Percentiles rank a stretch among this genome's conserved stretches.
phyloP scores from a whole-genome alignment of 2,888 invertebrate species.

The Caenorhabditis doughertyi region DNA sequence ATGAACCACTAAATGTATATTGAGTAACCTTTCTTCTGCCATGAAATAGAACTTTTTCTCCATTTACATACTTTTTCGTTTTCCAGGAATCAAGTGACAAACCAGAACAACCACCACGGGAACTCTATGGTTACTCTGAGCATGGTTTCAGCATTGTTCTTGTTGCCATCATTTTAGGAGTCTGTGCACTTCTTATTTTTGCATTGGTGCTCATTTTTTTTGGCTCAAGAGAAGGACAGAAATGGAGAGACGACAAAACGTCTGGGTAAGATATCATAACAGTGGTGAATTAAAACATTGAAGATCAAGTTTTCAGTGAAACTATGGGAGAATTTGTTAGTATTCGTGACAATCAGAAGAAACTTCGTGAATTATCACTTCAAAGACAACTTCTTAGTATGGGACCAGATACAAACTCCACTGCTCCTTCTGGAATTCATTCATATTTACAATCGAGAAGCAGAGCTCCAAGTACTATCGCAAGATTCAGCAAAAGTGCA shows the following conservation, averaged over 20 bases:
- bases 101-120: slow-evolving; percentile 60
- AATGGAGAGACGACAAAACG: slow-evolving; percentile 83
- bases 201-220: slow-evolving; percentile 81
- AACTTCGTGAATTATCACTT: slow-evolving; percentile 80
- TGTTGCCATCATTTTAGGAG: slow-evolving; percentile 76
- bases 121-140: slow-evolving; percentile 60
- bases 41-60: no score
- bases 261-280: slow-evolving; percentile 81
- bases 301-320: slow-evolving; percentile 69
- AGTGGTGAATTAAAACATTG: not conserved
- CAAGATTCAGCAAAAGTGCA: slow-evolving; percentile 71
- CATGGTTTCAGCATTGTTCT: slow-evolving; percentile 76
- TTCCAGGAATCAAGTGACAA: slow-evolving; percentile 7
- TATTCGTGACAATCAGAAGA: slow-evolving; percentile 81
- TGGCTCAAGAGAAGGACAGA: slow-evolving; percentile 82
- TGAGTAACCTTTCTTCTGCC: no score
- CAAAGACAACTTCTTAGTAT: slow-evolving; percentile 81
- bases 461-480: slow-evolving; percentile 62
- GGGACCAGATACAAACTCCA: slow-evolving; percentile 66
- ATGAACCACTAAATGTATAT: no score
- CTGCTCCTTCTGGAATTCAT: slow-evolving; percentile 69
- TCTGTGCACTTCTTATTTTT: slow-evolving; percentile 79
- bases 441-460: slow-evolving; percentile 73
- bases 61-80: not conserved
- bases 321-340: slow-evolving; percentile 81